Conservation (phyloP, 2,113 vertebrate genomes). For the Amphiprion percula region DNA sequence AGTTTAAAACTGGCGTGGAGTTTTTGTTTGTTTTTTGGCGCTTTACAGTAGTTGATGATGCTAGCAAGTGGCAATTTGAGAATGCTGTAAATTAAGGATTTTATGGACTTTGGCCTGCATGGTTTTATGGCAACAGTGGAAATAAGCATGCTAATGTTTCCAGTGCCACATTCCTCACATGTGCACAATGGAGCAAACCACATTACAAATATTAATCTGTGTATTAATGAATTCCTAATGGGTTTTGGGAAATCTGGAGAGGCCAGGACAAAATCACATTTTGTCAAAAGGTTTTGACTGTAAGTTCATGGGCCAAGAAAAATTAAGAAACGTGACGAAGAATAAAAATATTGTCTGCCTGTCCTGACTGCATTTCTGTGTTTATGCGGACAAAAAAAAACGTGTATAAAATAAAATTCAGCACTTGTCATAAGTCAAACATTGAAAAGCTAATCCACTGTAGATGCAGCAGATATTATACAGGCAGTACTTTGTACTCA, state of each 20-base stretch:
- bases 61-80: slow-evolving; percentile 41
- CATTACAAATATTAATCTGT: slow-evolving; percentile 68
- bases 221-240: slow-evolving; percentile 61
- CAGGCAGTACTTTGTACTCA: slow-evolving; percentile 49
- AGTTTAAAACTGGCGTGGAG: slow-evolving; percentile 50
- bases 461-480: slow-evolving; percentile 34
- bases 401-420: slow-evolving; percentile 32
- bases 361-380: slow-evolving; percentile 28
- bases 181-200: slow-evolving; percentile 48
- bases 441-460: slow-evolving; percentile 45
- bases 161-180: slow-evolving; percentile 47
- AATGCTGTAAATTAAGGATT: slow-evolving; percentile 31
- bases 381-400: slow-evolving; percentile 54
- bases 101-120: slow-evolving; percentile 56
- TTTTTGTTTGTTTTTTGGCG: slow-evolving; percentile 53
- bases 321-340: slow-evolving; percentile 33
- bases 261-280: slow-evolving; percentile 52
- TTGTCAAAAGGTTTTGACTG: slow-evolving; percentile 35
- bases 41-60: slow-evolving; percentile 41
- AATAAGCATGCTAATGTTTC: slow-evolving; percentile 60
- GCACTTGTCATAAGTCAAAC: slow-evolving; percentile 45
- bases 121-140: slow-evolving; percentile 69
- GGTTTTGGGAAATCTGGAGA: slow-evolving; percentile 36
- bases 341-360: slow-evolving; percentile 53
- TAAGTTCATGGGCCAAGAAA: slow-evolving; percentile 41